A percentile compares a stretch with the other conserved stretches of the same genome.
Conservation (phyloP, 1,140 invertebrate species). For the Dendroctonus valens region DNA sequence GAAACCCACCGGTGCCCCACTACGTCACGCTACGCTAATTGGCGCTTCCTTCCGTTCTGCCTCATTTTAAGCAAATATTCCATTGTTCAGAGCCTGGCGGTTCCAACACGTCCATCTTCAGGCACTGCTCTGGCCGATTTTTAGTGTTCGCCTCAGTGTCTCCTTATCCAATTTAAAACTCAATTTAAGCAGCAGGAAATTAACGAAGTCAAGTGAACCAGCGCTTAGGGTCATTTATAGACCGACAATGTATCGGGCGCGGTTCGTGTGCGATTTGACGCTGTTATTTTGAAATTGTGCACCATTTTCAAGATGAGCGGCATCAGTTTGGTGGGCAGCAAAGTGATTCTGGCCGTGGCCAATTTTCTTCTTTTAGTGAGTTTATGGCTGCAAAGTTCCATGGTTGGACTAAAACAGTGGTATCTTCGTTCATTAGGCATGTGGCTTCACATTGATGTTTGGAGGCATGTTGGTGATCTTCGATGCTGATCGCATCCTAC, state of each 20-base stretch:
- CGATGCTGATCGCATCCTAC: conserved; percentile 64
- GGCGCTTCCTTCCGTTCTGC: conserved; percentile 47
- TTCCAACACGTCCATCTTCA: neutral
- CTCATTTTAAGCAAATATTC: conserved; percentile 28
- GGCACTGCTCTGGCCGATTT: neutral
- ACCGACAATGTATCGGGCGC: conserved; percentile 12
- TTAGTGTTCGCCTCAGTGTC: too few species aligned
- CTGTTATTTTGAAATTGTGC: neutral
- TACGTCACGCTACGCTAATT: conserved; percentile 43
- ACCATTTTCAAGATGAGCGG: conserved; percentile 35
- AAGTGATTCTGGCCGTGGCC: conserved; percentile 41
- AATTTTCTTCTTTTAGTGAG: conserved; percentile 32
- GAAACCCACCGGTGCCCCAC: too few species aligned
- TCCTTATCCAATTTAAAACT: conserved; percentile 14
- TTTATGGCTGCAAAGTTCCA: neutral
- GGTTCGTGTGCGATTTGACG: conserved; percentile 1
- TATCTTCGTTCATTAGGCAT: conserved; percentile 55
- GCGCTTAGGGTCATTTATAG: conserved; percentile 16
- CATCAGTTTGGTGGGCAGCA: conserved; percentile 42
- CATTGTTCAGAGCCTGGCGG: neutral
- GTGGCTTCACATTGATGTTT: conserved; percentile 66
- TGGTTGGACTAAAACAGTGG: conserved; percentile 1
- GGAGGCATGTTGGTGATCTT: conserved; percentile 68
- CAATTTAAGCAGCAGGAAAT: conserved; percentile 24
- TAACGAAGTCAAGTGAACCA: conserved; percentile 14